phyloP scores from a whole-genome alignment of 2,797 vertebrate genomes.

The Crenuchus spilurus region DNA sequence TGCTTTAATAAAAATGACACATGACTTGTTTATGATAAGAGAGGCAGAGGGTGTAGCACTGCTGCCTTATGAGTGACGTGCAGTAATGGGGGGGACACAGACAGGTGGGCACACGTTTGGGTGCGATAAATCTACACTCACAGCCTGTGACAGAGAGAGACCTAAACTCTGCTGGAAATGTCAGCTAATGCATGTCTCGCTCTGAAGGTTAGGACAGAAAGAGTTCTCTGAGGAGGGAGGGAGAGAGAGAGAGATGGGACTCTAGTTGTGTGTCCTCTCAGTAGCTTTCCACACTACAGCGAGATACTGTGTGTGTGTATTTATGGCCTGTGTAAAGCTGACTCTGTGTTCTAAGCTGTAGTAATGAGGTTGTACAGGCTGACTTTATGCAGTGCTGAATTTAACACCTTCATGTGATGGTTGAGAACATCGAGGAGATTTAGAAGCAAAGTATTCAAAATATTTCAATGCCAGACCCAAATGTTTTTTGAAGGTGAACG shows the following conservation, averaged over 20 bases:
- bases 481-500: too few species aligned
- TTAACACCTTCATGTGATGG: too few species aligned
- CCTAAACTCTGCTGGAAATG: constrained; percentile 58
- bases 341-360: constrained; percentile 19
- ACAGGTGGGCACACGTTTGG: constrained; percentile 66
- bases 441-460: too few species aligned
- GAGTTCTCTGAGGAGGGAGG: constrained; percentile 43
- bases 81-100: constrained; percentile 46
- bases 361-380: constrained; percentile 7
- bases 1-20: constrained; percentile 54
- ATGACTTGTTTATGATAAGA: constrained; percentile 51
- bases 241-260: constrained; percentile 52
- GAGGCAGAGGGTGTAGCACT: constrained; percentile 30
- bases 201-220: constrained; percentile 61
- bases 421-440: too few species aligned
- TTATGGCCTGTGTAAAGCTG: too few species aligned
- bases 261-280: constrained; percentile 38
- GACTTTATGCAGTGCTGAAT: background rate
- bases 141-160: constrained; percentile 51
- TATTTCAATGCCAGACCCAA: too few species aligned
- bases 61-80: constrained; percentile 14
- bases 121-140: constrained; percentile 59
- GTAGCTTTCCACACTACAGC: constrained; percentile 10
- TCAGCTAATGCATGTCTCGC: constrained; percentile 63
- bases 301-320: too few species aligned